Percentiles rank a stretch among this genome's conserved stretches.
Evolutionary conservation across 2,888 invertebrate species (phyloP).

Genomic region (Falcaria lacertinaria): DNA sequence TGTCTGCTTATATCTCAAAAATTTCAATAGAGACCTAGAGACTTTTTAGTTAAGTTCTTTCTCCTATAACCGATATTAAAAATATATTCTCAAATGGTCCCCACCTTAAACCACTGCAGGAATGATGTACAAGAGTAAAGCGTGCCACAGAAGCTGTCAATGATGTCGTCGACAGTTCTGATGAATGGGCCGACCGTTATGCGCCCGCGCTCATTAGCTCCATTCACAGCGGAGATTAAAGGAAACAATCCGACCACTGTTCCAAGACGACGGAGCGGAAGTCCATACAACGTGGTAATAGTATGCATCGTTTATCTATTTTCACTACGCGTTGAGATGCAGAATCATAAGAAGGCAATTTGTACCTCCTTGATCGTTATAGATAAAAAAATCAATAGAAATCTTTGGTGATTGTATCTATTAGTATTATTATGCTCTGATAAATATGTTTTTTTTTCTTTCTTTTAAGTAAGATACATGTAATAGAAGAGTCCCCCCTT

Average conservation of each 20-base stretch:
- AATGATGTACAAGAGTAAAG: constrained; percentile 16
- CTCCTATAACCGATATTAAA: too few relatives aligned
- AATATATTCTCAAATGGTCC: too few relatives aligned
- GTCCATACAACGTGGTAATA: constrained; percentile 34
- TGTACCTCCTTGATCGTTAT: not conserved
- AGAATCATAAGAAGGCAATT: constrained; percentile 1
- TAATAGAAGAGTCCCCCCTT: too few relatives aligned
- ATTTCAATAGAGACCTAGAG: too few relatives aligned
- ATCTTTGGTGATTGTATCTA: not conserved
- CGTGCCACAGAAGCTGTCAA: constrained; percentile 71
- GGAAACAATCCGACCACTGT: constrained; percentile 63
- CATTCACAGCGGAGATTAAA: constrained; percentile 66
- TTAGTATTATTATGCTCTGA: not conserved
- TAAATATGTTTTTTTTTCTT: not conserved
- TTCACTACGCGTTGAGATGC: constrained; percentile 5
- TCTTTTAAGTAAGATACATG: too few relatives aligned
- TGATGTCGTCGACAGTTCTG: constrained; percentile 74
- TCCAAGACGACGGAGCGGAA: constrained; percentile 60
- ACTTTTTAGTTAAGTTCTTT: too few relatives aligned
- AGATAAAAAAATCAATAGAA: too few relatives aligned
- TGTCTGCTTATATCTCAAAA: not conserved
- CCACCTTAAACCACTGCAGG: too few relatives aligned
- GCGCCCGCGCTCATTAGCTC: constrained; percentile 60
- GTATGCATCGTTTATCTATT: constrained; percentile 17
- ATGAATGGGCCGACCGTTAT: constrained; percentile 73